A percentile compares a stretch with the other conserved stretches of the same genome.
These are phyloP conservation scores for Brassicogethes aeneus DNA, from an alignment of 2,888 invertebrate species.

Conservation along the genomic window DNA sequence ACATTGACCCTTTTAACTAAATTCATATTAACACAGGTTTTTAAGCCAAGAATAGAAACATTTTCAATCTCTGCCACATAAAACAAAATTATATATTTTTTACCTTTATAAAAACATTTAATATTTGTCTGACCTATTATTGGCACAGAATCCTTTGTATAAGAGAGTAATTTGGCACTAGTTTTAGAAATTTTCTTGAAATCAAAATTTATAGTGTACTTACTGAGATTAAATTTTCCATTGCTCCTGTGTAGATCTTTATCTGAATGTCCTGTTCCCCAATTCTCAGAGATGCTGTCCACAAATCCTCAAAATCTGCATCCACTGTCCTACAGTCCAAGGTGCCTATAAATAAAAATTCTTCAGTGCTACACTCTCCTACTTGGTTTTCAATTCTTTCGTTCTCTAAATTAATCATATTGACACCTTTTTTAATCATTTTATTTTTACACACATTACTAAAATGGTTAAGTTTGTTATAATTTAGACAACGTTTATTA, in stretches of 20 bases:
- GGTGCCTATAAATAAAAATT: not conserved
- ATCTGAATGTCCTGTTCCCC: not conserved
- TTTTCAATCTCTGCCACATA: not conserved
- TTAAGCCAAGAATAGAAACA: not conserved
- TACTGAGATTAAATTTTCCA: not conserved
- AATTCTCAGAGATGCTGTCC: not conserved
- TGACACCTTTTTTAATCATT: not conserved
- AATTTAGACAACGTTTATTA: not conserved
- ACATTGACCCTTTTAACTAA: too few relatives aligned
- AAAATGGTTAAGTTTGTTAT: not conserved
- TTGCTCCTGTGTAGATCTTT: not conserved
- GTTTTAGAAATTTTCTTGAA: not conserved
- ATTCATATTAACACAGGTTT: not conserved
- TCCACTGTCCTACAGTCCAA: not conserved
- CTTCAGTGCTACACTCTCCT: not conserved
- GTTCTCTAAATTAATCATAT: not conserved
- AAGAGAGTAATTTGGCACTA: constrained; percentile 1
- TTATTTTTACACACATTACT: not conserved
- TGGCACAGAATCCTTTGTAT: not conserved
- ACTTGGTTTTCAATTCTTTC: not conserved
- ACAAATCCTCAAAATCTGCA: not conserved
- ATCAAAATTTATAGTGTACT: not conserved
- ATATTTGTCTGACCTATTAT: not conserved
- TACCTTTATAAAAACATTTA: too few relatives aligned
- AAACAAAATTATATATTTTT: not conserved